Conservation (phyloP, 2,888 invertebrate genomes). For the Griposia aprilina region DNA sequence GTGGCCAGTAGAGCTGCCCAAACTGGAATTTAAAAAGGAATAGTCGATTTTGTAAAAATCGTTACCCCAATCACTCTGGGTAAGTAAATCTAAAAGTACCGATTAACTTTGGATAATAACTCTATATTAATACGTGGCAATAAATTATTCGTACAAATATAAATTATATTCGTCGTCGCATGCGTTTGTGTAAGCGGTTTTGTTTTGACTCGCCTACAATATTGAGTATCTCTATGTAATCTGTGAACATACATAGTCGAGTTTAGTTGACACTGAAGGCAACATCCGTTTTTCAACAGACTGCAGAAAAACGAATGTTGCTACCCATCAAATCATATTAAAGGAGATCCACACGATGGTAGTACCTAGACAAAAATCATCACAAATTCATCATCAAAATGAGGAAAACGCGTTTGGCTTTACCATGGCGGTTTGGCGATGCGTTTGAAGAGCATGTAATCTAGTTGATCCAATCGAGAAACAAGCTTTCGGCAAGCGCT, state of each 20-base stretch:
- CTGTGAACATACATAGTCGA: neutral
- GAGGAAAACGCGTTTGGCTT: neutral
- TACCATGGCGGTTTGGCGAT: too few species aligned
- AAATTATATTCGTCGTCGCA: neutral
- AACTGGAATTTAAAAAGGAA: too few species aligned
- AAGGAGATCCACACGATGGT: too few species aligned
- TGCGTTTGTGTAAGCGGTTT: neutral
- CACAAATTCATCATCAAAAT: neutral
- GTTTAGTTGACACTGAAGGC: neutral
- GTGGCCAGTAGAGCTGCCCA: constrained; percentile 66
- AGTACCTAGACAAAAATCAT: too few species aligned
- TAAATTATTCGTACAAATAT: neutral
- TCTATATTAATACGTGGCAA: neutral
- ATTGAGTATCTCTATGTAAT: neutral
- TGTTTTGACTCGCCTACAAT: neutral
- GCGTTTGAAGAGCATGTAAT: neutral
- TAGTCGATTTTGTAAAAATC: constrained; percentile 51
- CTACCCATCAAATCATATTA: neutral
- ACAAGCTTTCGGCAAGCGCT: neutral
- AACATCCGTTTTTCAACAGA: neutral
- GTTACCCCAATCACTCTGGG: neutral
- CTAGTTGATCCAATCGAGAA: neutral
- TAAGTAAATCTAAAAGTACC: neutral
- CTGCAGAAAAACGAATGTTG: neutral
- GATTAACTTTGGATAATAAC: neutral